phyloP scores from a whole-genome alignment of 2,888 invertebrate species.

The Zhuqinia jingwanae region DNA sequence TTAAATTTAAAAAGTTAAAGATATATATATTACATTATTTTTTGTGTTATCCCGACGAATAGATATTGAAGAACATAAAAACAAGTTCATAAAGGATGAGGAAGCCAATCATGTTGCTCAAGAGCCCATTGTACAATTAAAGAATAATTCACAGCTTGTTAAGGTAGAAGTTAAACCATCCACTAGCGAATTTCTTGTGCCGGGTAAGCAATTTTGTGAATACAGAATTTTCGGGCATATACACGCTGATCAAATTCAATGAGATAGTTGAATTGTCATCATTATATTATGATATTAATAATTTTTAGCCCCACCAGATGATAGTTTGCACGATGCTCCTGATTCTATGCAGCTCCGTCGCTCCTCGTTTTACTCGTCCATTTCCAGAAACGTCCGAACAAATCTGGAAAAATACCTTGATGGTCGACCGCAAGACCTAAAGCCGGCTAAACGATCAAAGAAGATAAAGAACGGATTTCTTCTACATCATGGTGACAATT shows the following conservation, averaged over 20 bases:
- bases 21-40: too few species aligned
- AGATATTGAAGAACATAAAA: too few species aligned
- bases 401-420: constrained; percentile 79
- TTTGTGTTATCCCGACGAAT: too few species aligned
- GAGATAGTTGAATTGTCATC: neutral
- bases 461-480: constrained; percentile 77
- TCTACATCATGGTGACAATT: constrained; percentile 79
- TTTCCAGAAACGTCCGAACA: constrained; percentile 78
- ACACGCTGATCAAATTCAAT: neutral
- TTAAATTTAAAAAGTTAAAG: too few species aligned
- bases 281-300: neutral
- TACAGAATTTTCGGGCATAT: neutral
- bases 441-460: constrained; percentile 67
- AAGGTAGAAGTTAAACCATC: neutral
- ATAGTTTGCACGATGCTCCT: constrained; percentile 76
- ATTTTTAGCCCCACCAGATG: constrained; percentile 58
- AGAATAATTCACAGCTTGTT: neutral
- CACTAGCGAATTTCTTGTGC: constrained; percentile 12
- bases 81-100: too few species aligned
- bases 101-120: neutral
- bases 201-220: constrained; percentile 11
- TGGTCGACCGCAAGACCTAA: constrained; percentile 71
- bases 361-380: constrained; percentile 78
- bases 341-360: constrained; percentile 78
- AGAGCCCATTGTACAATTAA: constrained; percentile 37